These are phyloP conservation scores for Cladopsammia gracilis DNA, from an alignment of 64 coral and sea anemone species.

Conservation along the genomic window DNA sequence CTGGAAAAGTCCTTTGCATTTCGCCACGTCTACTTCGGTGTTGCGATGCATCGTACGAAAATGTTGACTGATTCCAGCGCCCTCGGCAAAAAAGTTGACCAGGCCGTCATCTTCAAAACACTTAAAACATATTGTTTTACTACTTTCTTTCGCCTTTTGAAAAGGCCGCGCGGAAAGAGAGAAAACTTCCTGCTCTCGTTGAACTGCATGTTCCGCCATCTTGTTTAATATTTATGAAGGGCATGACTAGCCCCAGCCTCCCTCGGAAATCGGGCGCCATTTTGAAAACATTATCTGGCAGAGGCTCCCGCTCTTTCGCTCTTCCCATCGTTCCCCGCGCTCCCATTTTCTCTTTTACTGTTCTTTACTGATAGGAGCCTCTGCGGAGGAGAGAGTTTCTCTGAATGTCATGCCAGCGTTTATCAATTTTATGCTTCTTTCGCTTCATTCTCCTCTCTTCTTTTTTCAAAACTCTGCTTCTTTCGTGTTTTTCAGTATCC, in stretches of 20 bases:
- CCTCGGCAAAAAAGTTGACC: neutral
- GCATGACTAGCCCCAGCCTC: neutral
- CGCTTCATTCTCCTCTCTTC: slow-evolving; percentile 57
- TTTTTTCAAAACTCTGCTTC: slow-evolving; percentile 46
- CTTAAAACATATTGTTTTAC: neutral
- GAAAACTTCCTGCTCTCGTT: neutral
- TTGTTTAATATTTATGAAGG: neutral
- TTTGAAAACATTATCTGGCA: neutral
- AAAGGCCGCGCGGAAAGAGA: neutral
- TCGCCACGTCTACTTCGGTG: neutral
- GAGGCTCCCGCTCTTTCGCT: neutral
- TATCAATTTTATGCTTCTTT: slow-evolving; percentile 36
- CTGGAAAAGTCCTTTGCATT: neutral
- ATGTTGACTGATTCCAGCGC: neutral
- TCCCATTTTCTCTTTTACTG: neutral
- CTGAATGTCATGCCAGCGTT: slow-evolving; percentile 44
- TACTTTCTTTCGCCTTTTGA: neutral
- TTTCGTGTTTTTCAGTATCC: slow-evolving; percentile 72
- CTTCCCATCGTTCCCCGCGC: neutral
- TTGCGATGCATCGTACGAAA: neutral
- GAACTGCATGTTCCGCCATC: neutral
- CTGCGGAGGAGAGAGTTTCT: neutral
- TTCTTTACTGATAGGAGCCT: too few relatives aligned
- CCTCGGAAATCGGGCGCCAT: neutral
- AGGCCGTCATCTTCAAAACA: neutral